Percentiles rank a stretch among this genome's conserved stretches.
phyloP scores from a whole-genome alignment of 2,797 vertebrate species.

The Cuculus canorus region DNA sequence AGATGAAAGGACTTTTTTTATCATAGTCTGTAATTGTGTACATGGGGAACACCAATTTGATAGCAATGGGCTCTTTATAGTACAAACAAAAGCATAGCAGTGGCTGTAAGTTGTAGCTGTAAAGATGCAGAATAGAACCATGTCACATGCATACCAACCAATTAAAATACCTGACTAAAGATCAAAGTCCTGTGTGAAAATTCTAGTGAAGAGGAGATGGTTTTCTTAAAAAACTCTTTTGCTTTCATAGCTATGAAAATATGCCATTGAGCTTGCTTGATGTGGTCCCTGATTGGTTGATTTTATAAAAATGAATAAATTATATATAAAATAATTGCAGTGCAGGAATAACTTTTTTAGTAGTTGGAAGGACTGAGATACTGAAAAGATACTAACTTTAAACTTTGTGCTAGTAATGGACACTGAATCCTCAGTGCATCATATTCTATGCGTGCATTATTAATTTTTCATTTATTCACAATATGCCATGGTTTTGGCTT shows the following conservation, averaged over 20 bases:
- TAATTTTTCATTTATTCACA: background rate
- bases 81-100: background rate
- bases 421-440: background rate
- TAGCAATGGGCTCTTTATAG: background rate
- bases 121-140: background rate
- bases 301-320: background rate
- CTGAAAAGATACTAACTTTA: background rate
- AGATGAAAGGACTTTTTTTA: slow-evolving; percentile 12
- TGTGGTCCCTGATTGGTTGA: background rate
- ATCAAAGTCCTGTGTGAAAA: background rate
- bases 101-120: background rate
- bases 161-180: background rate
- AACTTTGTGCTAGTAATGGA: background rate
- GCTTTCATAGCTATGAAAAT: background rate
- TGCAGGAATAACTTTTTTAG: background rate
- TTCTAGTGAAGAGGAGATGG: background rate
- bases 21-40: background rate
- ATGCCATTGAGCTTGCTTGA: background rate
- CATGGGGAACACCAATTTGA: background rate
- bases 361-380: background rate
- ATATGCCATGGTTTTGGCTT: background rate
- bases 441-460: background rate
- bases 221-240: background rate
- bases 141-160: background rate
- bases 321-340: background rate